Base-by-base conservation (phyloP, 1,140 invertebrate species). In the Melitaea cinxia region DNA sequence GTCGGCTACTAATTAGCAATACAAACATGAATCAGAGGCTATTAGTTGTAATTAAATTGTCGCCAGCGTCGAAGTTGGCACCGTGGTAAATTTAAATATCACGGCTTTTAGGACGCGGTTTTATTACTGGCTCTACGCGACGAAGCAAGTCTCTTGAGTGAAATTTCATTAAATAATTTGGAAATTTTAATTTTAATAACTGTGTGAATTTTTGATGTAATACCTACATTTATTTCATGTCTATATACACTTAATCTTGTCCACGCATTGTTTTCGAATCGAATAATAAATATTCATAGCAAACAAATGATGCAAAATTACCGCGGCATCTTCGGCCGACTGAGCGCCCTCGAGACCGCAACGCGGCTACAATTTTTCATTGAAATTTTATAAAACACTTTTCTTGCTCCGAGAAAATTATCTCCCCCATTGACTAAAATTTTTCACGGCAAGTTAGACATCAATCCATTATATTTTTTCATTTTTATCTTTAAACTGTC, bases 41-140 rank as follows among this genome's bases (percentile, higher is more conserved):
- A 91, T 91, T 89, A 91, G 79, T 87, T 84, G 85, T 91, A 91
- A 91, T 91, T 89, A 84, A 91, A 91, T 89, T 89, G 86, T 86
- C 82, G 79, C 76, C 65, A 72, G 77, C 83, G 79, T 77, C 73
- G 75, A 82, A 86, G 83, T 85, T 84, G 75, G 73, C 72, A 76
- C 83, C 71, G 78, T 77, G 72, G 77, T 72, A 77, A 89, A 90
- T 88, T 90, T 90, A 90, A 90, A 90, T 88, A 88, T 90, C 80
- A 73, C 76, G 73, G 80, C 61, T 82, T 78, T 78, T 77, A 75
- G 80, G 76, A 75, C 68, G 73, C 65, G 69, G 73, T 80, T 78
- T 72, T 73, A 76, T 80, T 68, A 73, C 53, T 62, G 67, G 58
- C 75, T 78, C 73, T 47, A 67, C 70, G 42, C 64, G 52, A 63